Evolutionary conservation across 53 echinoderm and acorn worm species (phyloP), one percentile per base, ranked within the genome.

Genomic region (Echinometra lucunter): DNA sequence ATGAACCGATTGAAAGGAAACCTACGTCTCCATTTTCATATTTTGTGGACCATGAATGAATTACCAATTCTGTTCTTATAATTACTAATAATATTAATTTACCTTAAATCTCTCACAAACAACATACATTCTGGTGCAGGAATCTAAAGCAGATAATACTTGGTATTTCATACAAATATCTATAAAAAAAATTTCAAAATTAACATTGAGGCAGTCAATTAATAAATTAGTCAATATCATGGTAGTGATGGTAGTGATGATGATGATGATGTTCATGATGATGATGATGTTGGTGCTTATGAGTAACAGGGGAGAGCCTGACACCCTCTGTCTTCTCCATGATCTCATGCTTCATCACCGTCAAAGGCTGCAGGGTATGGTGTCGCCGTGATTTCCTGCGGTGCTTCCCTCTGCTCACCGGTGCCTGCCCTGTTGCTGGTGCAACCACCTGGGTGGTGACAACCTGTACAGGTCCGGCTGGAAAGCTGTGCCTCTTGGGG

Each of bases 181-280:
- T 69, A 12, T 12, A 32, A 74, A 18, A 53, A 53, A 74, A n/a
- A 40, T 23, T 34, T 38, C 0, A 42, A 81, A 35, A 45, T 47
- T 85, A 45, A 10, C 2, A 45, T 1, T 45, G 27, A n/a, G 25
- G 17, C 8, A 45, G 49, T 47, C 12, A 28, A 49, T 53, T 11
- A 85, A 85, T 85, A 47, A 85, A 8, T 67, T 45, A 92, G 56
- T 92, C 92, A 37, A 92, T 92, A 88, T 98, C 96, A 78, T 97
- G 96, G 85, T 98, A 97, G 78, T 98, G 96, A 89, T 98, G 97
- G 53, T 98, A 96, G 58, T 98, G 97, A 69, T 98, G 96, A 45
- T 98, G 98, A 89, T 98, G 97, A 56, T 98, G 96, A 83, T 98
- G 97, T 82, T 98, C 97, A 57, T 98, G 98, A 60, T 97, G 98